A percentile compares a stretch with the other conserved stretches of the same genome.
Conservation (phyloP, 2,797 vertebrate species). For the Falco columbarius region DNA sequence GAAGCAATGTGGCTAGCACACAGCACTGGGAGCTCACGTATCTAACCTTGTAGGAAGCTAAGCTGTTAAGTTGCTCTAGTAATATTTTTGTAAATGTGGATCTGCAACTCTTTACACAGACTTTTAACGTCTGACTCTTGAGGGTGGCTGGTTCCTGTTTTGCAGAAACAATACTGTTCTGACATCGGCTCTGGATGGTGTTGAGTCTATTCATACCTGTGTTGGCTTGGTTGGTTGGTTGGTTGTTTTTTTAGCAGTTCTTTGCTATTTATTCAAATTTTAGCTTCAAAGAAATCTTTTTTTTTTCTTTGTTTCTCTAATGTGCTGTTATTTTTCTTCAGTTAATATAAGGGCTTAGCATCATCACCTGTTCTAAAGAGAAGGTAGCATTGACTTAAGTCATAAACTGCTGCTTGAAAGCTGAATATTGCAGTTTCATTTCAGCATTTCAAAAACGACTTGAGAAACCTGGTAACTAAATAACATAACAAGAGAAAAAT, state of each 20-base stretch:
- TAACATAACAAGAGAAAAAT: neutral
- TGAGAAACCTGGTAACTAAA: neutral
- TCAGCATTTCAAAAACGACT: neutral
- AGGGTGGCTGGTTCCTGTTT: neutral
- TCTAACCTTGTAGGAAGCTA: neutral
- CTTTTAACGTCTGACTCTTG: neutral
- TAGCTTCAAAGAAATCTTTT: neutral
- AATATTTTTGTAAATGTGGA: neutral
- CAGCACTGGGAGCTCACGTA: fast-evolving
- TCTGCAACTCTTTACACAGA: neutral
- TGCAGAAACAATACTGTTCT: neutral
- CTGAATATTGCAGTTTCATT: neutral
- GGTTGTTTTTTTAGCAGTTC: neutral
- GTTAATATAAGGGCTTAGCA: neutral
- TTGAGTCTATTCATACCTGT: neutral
- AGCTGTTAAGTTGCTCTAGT: neutral
- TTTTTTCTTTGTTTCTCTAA: neutral
- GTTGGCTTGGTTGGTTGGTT: neutral
- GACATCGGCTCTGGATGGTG: neutral
- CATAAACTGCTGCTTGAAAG: neutral
- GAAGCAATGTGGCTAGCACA: neutral
- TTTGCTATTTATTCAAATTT: neutral
- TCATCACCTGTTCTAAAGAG: neutral
- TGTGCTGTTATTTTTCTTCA: neutral
- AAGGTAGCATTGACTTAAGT: neutral